Percentiles rank a stretch among this genome's conserved stretches.
These are phyloP conservation scores for Drosophila littoralis DNA, from an alignment of 1,140 invertebrate genomes.

Conservation along the genomic window DNA sequence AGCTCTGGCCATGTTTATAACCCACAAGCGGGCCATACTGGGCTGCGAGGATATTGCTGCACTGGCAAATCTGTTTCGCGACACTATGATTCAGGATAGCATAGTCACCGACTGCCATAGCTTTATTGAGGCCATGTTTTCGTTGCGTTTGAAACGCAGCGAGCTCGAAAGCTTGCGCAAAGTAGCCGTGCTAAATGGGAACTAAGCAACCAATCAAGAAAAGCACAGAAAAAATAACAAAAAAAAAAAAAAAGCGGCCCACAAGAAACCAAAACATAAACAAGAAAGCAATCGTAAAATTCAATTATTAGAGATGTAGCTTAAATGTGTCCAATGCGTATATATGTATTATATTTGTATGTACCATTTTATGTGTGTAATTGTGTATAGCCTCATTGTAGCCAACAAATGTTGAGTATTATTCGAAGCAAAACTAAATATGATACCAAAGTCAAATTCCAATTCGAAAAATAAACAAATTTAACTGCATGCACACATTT, in stretches of 20 bases:
- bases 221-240: slow-evolving; percentile 20
- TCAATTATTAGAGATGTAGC: slow-evolving; percentile 78
- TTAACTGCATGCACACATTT: slow-evolving; percentile 25
- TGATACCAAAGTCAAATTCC: slow-evolving; percentile 68
- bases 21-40: slow-evolving; percentile 88
- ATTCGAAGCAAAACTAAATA: slow-evolving; percentile 50
- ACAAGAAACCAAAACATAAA: slow-evolving; percentile 50
- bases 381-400: slow-evolving; percentile 55
- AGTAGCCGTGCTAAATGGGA: slow-evolving; percentile 82
- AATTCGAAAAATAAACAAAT: slow-evolving; percentile 37
- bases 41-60: slow-evolving; percentile 89
- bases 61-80: slow-evolving; percentile 89
- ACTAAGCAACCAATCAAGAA: slow-evolving; percentile 55
- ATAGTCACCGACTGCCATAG: slow-evolving; percentile 90
- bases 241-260: slow-evolving; percentile 35
- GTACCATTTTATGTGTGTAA: slow-evolving; percentile 47
- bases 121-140: slow-evolving; percentile 91
- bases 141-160: slow-evolving; percentile 87
- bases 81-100: slow-evolving; percentile 87
- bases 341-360: slow-evolving; percentile 45
- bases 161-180: slow-evolving; percentile 86
- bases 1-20: slow-evolving; percentile 90
- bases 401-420: slow-evolving; percentile 70
- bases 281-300: slow-evolving; percentile 78
- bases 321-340: slow-evolving; percentile 61